phyloP scores from a whole-genome alignment of 2,888 invertebrate genomes.

The Caenorhabditis parvicauda region DNA sequence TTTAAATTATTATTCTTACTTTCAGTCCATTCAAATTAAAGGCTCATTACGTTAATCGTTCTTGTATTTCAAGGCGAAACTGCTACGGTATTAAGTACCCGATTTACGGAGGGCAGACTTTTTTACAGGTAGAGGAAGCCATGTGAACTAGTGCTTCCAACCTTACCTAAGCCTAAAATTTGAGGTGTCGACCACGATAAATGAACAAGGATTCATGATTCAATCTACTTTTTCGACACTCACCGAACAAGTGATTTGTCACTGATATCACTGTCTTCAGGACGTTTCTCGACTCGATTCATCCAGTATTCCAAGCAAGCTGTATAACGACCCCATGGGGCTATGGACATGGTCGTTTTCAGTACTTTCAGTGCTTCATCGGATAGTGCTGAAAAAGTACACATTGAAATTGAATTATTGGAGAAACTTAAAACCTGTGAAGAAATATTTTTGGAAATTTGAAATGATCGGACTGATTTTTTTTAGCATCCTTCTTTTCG shows the following conservation, averaged over 20 bases:
- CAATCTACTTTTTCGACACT: too few species aligned
- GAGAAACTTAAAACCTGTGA: neutral
- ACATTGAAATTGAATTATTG: neutral
- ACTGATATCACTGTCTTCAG: constrained; percentile 67
- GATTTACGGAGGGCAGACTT: too few species aligned
- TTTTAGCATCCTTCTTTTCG: too few species aligned
- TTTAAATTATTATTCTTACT: too few species aligned
- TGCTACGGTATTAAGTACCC: too few species aligned
- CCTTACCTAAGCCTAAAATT: constrained; percentile 1
- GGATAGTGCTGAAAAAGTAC: constrained; percentile 15
- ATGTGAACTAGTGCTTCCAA: too few species aligned
- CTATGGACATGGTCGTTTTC: constrained; percentile 27
- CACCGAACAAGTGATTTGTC: constrained; percentile 72
- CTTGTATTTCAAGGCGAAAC: too few species aligned
- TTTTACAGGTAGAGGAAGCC: too few species aligned
- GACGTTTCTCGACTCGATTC: constrained; percentile 70
- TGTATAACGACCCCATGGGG: constrained; percentile 68
- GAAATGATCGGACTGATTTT: too few species aligned
- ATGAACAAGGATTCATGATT: too few species aligned
- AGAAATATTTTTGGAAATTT: neutral
- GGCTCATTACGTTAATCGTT: too few species aligned
- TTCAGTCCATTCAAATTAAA: too few species aligned
- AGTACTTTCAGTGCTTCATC: constrained; percentile 31
- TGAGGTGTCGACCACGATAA: constrained; percentile 5
- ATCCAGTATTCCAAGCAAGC: constrained; percentile 79